These are phyloP conservation scores for Hormiphora californensis DNA, from an alignment of 37 sponge, comb jelly and placozoan genomes.

Conservation along the genomic window DNA sequence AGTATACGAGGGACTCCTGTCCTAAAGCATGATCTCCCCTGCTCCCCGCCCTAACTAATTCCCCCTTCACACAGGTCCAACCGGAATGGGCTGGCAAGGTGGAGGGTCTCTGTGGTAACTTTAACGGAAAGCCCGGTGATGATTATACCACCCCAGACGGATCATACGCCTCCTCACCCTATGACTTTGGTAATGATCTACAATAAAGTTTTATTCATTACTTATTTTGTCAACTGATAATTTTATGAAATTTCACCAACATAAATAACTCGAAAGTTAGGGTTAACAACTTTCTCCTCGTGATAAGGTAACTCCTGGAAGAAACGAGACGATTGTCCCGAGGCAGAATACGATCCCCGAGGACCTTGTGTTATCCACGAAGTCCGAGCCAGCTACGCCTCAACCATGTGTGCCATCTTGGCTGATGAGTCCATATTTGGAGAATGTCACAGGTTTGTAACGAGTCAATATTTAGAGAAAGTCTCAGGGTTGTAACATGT, in stretches of 20 bases:
- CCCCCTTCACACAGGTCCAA: neutral
- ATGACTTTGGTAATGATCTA: conserved; percentile 23
- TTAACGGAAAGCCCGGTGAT: neutral
- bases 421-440: conserved; percentile 46
- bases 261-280: no score
- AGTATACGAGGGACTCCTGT: no score
- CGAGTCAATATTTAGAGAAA: no score
- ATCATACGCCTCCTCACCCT: neutral
- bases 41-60: no score
- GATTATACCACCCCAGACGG: conserved; percentile 26
- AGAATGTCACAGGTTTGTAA: conserved; percentile 43
- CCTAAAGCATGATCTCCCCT: no score
- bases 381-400: conserved; percentile 40
- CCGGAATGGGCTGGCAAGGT: conserved; percentile 16
- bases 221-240: neutral
- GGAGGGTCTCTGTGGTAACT: conserved; percentile 54
- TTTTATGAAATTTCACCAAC: neutral
- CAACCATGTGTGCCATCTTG: conserved; percentile 32
- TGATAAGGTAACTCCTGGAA: conserved; percentile 48
- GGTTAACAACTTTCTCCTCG: neutral
- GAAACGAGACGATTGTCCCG: conserved; percentile 31
- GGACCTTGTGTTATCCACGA: conserved; percentile 4
- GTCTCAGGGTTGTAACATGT: no score
- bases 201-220: no score
- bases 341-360: conserved; percentile 3